A percentile compares a stretch with the other conserved stretches of the same genome.
Evolutionary conservation across 1,140 invertebrate genomes (phyloP).

Genomic region (Sarcophaga bullata): DNA sequence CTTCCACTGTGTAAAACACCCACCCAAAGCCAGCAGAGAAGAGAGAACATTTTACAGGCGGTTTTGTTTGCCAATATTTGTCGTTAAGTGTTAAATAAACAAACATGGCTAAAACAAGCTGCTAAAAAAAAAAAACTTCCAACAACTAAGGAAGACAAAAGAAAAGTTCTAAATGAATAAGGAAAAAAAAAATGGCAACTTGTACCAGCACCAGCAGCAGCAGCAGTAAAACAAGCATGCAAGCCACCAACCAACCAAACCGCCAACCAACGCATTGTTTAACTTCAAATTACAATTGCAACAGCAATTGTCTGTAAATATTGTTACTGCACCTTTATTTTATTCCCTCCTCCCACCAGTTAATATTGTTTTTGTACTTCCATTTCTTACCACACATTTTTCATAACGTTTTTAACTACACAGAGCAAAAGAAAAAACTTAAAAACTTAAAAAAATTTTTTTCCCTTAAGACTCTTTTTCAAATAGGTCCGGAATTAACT

Average conservation of each 20-base stretch:
- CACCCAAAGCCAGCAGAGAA: too few relatives aligned
- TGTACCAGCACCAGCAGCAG: too few relatives aligned
- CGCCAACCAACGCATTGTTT: conserved; percentile 2
- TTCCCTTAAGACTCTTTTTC: too few relatives aligned
- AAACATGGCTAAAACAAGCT: conserved; percentile 7
- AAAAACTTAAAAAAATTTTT: neutral
- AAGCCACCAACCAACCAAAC: neutral
- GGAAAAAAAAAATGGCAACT: too few relatives aligned
- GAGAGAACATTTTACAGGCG: too few relatives aligned
- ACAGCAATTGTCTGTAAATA: neutral
- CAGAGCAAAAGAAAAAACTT: neutral
- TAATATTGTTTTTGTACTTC: neutral
- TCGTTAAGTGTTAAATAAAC: neutral
- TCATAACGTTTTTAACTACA: neutral
- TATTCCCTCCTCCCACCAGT: neutral
- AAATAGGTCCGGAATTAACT: too few relatives aligned
- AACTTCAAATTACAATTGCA: conserved; percentile 4
- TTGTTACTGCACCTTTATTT: conserved; percentile 1
- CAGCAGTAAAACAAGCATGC: neutral
- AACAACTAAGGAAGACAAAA: too few relatives aligned
- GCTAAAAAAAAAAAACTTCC: neutral
- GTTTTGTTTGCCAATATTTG: conserved; percentile 4
- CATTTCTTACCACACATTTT: conserved; percentile 13
- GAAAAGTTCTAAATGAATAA: neutral
- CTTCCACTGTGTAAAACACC: neutral